Evolutionary conservation across 2,888 invertebrate species (phyloP), one percentile per base, ranked within the genome.

Genomic region (Drosophila anceps): DNA sequence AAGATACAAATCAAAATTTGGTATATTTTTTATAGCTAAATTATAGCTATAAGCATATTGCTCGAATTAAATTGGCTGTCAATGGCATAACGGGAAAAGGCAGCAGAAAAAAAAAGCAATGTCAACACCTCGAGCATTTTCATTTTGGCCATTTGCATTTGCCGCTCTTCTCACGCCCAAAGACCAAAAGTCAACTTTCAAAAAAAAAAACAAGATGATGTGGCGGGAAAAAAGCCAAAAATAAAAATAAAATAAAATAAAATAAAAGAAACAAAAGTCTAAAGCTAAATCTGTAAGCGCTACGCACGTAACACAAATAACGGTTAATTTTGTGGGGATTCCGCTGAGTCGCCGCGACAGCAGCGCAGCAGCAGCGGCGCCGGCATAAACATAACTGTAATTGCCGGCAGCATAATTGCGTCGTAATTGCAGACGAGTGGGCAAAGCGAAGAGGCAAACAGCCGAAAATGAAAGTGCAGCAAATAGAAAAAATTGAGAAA

Each of bases 391-490:
- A 83, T 88, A 81, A 88, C 84, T 75, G 80, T 87, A 76, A 80
- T 80, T 80, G 69, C 68, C 67, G 70, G 69, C 79, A 77, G 73
- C 81, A 81, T 79, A 84, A 87, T 88, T 84, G 85, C 85, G 65
- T 69, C 67, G 68, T 84, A 84, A 84, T 87, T 89, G 89, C 87
- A 83, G 84, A 44, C 31, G 59, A 71, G 51, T 39, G 53, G 54
- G 15, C 63, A 53, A 53, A 20, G 53, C 15, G 35, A 35, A 35
- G 35, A 35, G 31, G 43, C 61, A 67, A 53, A 46, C 74, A 66
- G 79, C 66, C 69, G 85, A 84, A 84, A 84, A 89, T 82, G 84
- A 89, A 89, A 84, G 84, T 84, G 85, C 88, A 89, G 63, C 85
- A 69, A 84, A 82, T 71, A 55, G 79, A 37, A 46, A 46, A 59